These are phyloP conservation scores for Hyles lineata DNA, from an alignment of 2,888 invertebrate species.

Conservation along the genomic window DNA sequence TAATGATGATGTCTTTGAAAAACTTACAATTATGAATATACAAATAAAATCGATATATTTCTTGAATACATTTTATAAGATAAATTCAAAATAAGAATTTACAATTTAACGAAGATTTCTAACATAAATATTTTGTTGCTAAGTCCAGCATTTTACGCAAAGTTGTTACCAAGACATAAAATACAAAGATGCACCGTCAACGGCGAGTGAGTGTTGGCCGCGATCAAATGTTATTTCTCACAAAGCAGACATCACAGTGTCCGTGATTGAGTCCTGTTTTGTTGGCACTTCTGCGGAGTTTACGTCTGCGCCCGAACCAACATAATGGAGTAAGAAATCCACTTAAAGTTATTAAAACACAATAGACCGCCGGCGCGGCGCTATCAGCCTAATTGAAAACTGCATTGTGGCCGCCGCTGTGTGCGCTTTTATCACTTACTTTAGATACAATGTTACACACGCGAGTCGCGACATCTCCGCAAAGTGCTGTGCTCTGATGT, in stretches of 20 bases:
- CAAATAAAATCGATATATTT: no score
- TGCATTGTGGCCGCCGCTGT: slow-evolving; percentile 56
- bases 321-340: slow-evolving; percentile 65
- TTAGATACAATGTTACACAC: slow-evolving; percentile 34
- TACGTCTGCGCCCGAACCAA: slow-evolving; percentile 45
- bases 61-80: no score
- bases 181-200: neutral
- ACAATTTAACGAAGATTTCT: no score
- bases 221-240: slow-evolving; percentile 1
- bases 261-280: neutral
- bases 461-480: slow-evolving; percentile 13
- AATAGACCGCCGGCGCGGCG: slow-evolving; percentile 59
- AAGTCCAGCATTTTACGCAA: neutral
- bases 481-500: slow-evolving; percentile 15
- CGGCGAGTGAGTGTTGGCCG: neutral
- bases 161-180: neutral
- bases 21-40: no score
- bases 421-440: slow-evolving; percentile 41
- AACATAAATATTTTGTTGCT: neutral
- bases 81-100: no score
- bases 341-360: slow-evolving; percentile 77
- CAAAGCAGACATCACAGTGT: slow-evolving; percentile 3
- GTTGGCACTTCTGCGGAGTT: slow-evolving; percentile 7
- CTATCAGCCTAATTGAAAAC: slow-evolving; percentile 76
- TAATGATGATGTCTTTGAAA: no score